Base-by-base conservation (phyloP, 1,140 invertebrate species). In the Solenopsis invicta region DNA sequence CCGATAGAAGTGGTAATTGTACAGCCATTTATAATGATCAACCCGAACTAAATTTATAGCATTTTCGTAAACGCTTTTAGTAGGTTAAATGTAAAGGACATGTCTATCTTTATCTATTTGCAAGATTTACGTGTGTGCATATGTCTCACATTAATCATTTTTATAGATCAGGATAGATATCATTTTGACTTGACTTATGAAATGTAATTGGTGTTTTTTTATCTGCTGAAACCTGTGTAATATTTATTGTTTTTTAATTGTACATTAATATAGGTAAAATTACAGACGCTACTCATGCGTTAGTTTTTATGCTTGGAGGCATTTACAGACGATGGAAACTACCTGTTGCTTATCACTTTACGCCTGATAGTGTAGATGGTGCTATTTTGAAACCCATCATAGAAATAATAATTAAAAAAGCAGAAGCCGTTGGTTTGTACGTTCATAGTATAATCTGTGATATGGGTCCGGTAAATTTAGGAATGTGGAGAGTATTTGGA, bases 401-500 rank as follows among this genome's bases (percentile, higher is more conserved):
- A 24, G n/a, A 45, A 67, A 12, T 2, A n/a, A 45, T 67, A 4
- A 67, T 67, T 45, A 0, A n/a, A 45, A 67, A 67, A 21, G 66
- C 66, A 24, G 66, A 69, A 69, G 2, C 41, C 8, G 12, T 48
- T 69, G 66, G 66, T 48, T 48, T 69, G 3, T 45, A 48, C 12
- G 66, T 69, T 2, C 66, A 69, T 48, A 24, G n/a, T 69, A 3
- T 69, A 6, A 69, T 41, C 1, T 69, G 10, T 24, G 66, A 69
- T 13, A 69, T 69, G 66, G 66, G 66, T 48, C 21, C 66, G 1
- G n/a, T 69, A 6, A 69, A 69, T 24, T 48, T 48, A 69, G 41
- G n/a, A 1, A 69, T 69, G 66, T 69, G 41, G 66, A 69, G n/a
- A 69, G 66, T n/a, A 69, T 69, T 69, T 69, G 66, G 41, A 8